Evolutionary conservation across 2,113 vertebrate genomes (phyloP).

Genomic region (Dolichallabes microphthalmus): DNA sequence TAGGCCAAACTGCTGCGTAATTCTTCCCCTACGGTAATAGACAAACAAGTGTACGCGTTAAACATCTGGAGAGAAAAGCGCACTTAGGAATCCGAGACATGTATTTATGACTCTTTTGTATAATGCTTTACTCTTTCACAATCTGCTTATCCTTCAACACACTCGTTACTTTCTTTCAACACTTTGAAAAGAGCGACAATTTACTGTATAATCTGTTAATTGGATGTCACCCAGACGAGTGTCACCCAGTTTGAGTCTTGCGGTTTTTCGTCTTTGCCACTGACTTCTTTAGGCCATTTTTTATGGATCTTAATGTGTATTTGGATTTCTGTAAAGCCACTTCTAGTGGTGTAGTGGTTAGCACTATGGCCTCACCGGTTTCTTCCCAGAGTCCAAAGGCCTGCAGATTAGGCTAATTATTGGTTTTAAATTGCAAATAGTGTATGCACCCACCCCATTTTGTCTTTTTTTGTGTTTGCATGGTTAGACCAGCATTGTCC

Average conservation of each 20-base stretch:
- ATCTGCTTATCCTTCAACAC: neutral
- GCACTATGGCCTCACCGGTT: no score
- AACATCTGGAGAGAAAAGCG: neutral
- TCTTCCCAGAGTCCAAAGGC: no score
- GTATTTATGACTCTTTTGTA: neutral
- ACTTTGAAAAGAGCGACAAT: neutral
- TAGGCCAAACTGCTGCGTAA: conserved; percentile 1
- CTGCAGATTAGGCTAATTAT: neutral
- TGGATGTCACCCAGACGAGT: neutral
- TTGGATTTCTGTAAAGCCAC: no score
- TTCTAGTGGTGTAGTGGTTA: no score
- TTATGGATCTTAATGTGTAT: neutral
- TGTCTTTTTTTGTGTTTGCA: no score
- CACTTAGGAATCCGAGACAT: neutral
- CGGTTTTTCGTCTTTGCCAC: neutral
- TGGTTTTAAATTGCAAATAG: no score
- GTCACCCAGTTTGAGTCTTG: neutral
- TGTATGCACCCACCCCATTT: no score
- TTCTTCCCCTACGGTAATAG: neutral
- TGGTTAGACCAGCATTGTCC: no score
- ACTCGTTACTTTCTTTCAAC: neutral
- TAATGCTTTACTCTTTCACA: neutral
- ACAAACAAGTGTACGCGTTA: conserved; percentile 4
- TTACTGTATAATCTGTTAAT: neutral
- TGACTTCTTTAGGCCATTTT: neutral